phyloP scores from a whole-genome alignment of 2,888 invertebrate species.

The Brachylomia viminalis region DNA sequence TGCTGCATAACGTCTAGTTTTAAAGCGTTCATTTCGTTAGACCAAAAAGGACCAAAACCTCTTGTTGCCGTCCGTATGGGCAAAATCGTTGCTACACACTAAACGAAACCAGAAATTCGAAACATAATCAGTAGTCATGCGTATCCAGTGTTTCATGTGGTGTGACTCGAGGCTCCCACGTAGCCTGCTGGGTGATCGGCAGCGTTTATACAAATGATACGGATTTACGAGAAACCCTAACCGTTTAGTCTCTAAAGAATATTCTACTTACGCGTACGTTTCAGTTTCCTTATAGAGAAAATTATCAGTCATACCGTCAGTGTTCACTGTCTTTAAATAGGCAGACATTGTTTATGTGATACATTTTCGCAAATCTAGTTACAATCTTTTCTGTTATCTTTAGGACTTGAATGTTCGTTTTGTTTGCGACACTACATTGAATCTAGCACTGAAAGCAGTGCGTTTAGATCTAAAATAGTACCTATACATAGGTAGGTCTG shows the following conservation, averaged over 20 bases:
- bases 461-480: background rate
- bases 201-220: slow-evolving; percentile 80
- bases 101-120: slow-evolving; percentile 19
- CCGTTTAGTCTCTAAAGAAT: slow-evolving; percentile 69
- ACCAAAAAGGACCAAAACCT: background rate
- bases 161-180: slow-evolving; percentile 55
- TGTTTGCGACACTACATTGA: background rate
- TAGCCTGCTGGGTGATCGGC: slow-evolving; percentile 45
- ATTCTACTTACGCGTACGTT: slow-evolving; percentile 68
- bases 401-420: background rate
- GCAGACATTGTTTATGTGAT: background rate
- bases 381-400: background rate
- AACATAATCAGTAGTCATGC: slow-evolving; percentile 38
- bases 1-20: background rate
- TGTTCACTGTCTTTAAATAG: background rate
- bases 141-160: slow-evolving; percentile 53
- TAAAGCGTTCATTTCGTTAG: no score
- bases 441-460: background rate
- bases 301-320: background rate
- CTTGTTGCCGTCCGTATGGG: no score
- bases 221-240: slow-evolving; percentile 72
- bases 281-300: slow-evolving; percentile 52
- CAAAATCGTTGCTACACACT: slow-evolving; percentile 17
- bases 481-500: no score
- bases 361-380: background rate